Conservation (phyloP, 2,113 vertebrate genomes). For the Synodontis membranacea region DNA sequence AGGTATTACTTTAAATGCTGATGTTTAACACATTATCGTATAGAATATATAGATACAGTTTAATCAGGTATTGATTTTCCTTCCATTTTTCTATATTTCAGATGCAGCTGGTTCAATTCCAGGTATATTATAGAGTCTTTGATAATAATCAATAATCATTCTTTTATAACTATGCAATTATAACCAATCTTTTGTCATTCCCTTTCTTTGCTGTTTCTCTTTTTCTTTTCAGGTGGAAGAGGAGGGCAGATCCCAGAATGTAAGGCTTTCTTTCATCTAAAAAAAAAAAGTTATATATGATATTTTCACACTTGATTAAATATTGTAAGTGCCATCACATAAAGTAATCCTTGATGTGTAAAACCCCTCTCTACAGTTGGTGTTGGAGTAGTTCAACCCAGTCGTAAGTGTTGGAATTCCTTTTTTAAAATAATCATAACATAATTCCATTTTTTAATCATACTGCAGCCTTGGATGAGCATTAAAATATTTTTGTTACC, state of each 20-base stretch:
- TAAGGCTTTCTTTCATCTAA: conserved; percentile 34
- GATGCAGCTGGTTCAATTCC: conserved; percentile 2
- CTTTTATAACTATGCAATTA: too few relatives aligned
- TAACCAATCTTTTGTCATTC: background rate
- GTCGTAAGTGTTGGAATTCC: conserved; percentile 51
- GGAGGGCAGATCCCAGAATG: conserved; percentile 41
- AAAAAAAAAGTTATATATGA: background rate
- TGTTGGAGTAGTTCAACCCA: conserved; percentile 53
- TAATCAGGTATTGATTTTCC: background rate
- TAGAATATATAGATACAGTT: too few relatives aligned
- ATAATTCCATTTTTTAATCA: background rate
- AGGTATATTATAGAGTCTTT: conserved; percentile 12
- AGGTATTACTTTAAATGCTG: conserved; percentile 59
- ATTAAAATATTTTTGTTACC: too few relatives aligned
- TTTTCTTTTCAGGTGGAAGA: conserved; percentile 49
- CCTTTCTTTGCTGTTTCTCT: background rate
- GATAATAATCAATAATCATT: background rate
- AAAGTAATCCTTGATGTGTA: background rate
- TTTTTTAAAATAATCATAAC: background rate
- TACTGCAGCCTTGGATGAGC: background rate
- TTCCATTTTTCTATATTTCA: conserved; percentile 4
- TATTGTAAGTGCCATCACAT: background rate
- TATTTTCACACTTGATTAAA: background rate
- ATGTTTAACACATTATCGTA: background rate
- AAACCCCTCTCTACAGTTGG: conserved; percentile 53